Base-by-base conservation (phyloP, 2,113 vertebrate species). In the Oreotragus oreotragus region DNA sequence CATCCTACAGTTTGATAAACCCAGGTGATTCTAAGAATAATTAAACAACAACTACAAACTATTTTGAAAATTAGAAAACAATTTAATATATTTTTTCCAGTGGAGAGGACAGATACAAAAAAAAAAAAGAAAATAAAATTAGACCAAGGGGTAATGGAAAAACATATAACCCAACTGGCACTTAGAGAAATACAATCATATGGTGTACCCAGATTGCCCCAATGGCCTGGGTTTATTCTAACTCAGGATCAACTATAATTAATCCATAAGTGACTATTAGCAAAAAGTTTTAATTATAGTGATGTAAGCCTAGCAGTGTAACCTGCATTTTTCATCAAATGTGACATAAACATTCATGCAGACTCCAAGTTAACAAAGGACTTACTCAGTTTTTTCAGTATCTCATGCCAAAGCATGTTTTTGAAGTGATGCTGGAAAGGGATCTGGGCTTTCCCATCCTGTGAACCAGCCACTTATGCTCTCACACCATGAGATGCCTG, bases 11-110 rank as follows among this genome's bases (percentile, higher is more conserved):
- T 85, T 86, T 60, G 51, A n/a, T 58, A 89, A 88, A 83, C 79
- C 47, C n/a, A 19, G 15, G n/a, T n/a, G 55, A n/a, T 66, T 58
- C 57, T 55, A 53, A 90, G 43, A 66, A 60, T 33, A 77, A 45
- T 30, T 94, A 57, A 51, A 96, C 43, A 76, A 47, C 13, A 1
- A 39, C 73, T 49, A 30, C 66, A 64, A 55, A 88, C 76, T 70
- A 28, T 88, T 91, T 87, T 90, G 70, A 64, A 96, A 81, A 95
- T 33, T 66, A 90, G 89, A 64, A 94, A 90, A 94, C 33, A 96
- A 73, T 43, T 53, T 43, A 79, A 70, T 77, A n/a, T 76, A 47
- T 87, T 96, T 92, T 55, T 84, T 57, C 39, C 49, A 83, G 47
- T 53, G 45, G 15, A 70, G 28, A 81, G 73, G 51, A 92, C 53